These are phyloP conservation scores for Drosophila emarginata DNA, from an alignment of 2,888 invertebrate genomes.

Conservation along the genomic window DNA sequence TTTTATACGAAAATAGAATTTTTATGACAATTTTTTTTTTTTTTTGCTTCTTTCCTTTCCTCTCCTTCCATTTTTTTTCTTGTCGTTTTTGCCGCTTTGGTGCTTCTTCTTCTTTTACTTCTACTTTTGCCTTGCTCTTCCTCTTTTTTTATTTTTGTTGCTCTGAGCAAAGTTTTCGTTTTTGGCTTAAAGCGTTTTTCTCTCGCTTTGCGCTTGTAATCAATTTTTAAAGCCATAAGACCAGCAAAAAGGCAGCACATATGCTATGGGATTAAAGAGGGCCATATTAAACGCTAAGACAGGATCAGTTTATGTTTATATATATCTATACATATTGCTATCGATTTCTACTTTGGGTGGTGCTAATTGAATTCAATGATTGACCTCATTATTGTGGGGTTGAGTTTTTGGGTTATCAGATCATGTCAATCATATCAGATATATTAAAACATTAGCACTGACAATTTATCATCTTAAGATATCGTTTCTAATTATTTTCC, in stretches of 20 bases:
- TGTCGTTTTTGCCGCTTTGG: slow-evolving; percentile 8
- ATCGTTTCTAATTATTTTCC: not conserved
- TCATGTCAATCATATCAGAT: slow-evolving; percentile 15
- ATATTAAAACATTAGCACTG: slow-evolving; percentile 44
- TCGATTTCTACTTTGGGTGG: not conserved
- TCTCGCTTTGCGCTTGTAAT: not conserved
- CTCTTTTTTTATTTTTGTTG: not conserved
- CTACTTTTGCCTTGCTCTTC: not conserved
- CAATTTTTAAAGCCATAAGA: slow-evolving; percentile 6
- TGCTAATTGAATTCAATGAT: not conserved
- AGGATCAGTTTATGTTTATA: too few species aligned
- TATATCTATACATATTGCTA: not conserved
- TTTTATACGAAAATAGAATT: slow-evolving; percentile 73
- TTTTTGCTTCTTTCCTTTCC: not conserved
- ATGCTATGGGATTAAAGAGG: slow-evolving; percentile 15
- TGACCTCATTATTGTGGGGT: not conserved
- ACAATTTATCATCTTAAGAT: slow-evolving; percentile 44
- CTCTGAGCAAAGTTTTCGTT: slow-evolving; percentile 22
- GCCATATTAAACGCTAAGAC: not conserved
- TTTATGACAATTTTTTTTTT: slow-evolving; percentile 58
- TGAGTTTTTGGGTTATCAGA: not conserved
- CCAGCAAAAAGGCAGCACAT: slow-evolving; percentile 26
- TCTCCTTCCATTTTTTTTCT: not conserved
- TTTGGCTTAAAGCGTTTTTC: slow-evolving; percentile 6
- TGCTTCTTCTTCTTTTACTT: slow-evolving; percentile 3